Percentiles rank a stretch among this genome's conserved stretches.
Conservation (phyloP, 2,797 vertebrate genomes). For the Phalanger gymnotis region DNA sequence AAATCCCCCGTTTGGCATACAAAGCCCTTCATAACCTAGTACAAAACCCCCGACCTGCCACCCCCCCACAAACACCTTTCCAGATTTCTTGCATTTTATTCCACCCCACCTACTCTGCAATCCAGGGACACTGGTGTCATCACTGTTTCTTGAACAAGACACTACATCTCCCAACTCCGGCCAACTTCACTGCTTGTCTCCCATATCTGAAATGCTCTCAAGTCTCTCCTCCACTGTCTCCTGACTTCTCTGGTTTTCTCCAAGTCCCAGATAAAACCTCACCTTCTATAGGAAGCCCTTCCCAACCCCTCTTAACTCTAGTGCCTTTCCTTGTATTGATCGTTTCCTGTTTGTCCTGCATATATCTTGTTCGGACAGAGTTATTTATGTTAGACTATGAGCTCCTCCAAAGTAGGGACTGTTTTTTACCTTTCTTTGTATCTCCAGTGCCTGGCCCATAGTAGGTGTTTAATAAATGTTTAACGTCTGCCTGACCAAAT, state of each 20-base stretch:
- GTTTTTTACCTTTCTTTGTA: neutral
- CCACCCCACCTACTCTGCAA: neutral
- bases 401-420: neutral
- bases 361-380: neutral
- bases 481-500: neutral
- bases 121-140: neutral
- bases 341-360: neutral
- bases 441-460: neutral
- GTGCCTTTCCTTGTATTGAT: neutral
- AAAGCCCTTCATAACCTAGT: neutral
- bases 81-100: neutral
- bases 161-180: too few relatives aligned
- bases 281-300: neutral
- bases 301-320: neutral
- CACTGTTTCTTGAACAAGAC: neutral
- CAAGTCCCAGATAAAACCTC: neutral
- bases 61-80: neutral
- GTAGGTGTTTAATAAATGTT: neutral
- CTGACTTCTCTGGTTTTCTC: neutral
- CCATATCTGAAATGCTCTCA: neutral
- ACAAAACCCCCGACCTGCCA: rapidly evolving
- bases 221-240: neutral
- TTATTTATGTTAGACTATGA: neutral
- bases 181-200: neutral
- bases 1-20: neutral